Conservation (phyloP, 35 echinoderm and acorn worm genomes). For the Lytechinus pictus region DNA sequence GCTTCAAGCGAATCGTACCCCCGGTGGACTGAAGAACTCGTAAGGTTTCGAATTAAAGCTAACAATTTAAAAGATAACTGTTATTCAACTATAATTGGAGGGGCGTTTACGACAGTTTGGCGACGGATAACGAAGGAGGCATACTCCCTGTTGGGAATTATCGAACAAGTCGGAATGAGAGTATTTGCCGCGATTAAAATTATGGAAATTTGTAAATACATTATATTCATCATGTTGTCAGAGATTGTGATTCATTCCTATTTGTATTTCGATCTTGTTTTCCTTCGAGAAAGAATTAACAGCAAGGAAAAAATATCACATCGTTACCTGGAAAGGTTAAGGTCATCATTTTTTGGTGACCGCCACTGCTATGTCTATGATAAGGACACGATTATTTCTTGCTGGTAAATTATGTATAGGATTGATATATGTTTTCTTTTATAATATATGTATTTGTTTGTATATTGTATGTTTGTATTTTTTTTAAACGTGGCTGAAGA, state of each 20-base stretch:
- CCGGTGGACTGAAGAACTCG: not conserved
- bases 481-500: too few relatives aligned
- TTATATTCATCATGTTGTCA: not conserved
- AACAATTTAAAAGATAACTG: conserved; percentile 35
- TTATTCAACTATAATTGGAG: conserved; percentile 27
- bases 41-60: conserved; percentile 15
- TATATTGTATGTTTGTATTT: too few relatives aligned
- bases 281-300: not conserved
- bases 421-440: too few relatives aligned
- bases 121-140: not conserved
- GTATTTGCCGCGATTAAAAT: not conserved
- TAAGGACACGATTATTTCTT: too few relatives aligned
- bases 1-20: not conserved
- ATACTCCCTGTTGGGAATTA: not conserved
- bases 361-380: too few relatives aligned
- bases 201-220: not conserved
- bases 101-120: conserved; percentile 8
- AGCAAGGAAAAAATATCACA: not conserved
- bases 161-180: not conserved
- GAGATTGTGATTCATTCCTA: not conserved
- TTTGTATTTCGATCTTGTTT: not conserved
- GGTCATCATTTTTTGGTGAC: too few relatives aligned
- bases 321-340: not conserved
- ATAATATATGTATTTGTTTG: too few relatives aligned
- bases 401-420: too few relatives aligned